phyloP scores from a whole-genome alignment of 2,888 invertebrate genomes.

The Camponotus fellah region DNA sequence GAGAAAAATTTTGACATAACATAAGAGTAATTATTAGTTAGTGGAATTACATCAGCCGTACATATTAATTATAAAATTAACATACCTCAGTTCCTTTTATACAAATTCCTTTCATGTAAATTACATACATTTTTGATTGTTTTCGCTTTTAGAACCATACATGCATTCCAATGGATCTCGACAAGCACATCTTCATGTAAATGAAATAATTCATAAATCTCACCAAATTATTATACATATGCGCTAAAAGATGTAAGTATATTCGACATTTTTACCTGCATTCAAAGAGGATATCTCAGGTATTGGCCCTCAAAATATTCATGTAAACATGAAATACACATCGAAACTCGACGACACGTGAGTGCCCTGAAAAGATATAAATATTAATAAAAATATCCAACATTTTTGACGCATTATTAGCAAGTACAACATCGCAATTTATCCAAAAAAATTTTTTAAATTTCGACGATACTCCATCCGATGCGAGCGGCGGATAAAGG shows the following conservation, averaged over 20 bases:
- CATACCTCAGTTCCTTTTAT: background rate
- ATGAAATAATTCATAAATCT: conserved; percentile 5
- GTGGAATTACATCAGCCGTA: background rate
- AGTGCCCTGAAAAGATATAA: background rate
- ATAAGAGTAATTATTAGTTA: conserved; percentile 9
- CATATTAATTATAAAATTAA: conserved; percentile 3
- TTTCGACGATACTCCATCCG: background rate
- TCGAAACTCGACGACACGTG: background rate
- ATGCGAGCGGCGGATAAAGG: background rate
- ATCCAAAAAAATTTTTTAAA: background rate
- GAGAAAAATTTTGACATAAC: conserved; percentile 14
- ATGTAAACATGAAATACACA: background rate
- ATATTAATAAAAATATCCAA: background rate
- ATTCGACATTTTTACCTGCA: background rate
- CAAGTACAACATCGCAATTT: background rate
- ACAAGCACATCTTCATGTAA: background rate
- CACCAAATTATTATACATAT: background rate
- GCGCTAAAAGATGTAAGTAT: conserved; percentile 19
- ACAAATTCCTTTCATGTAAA: background rate
- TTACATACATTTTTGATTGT: background rate
- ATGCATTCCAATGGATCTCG: conserved; percentile 2
- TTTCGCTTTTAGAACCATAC: conserved; percentile 11
- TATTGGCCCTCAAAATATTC: conserved; percentile 67
- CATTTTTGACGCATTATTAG: background rate
- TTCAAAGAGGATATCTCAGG: conserved; percentile 67